These are phyloP conservation scores for Chrysoperla carnea DNA, from an alignment of 1,140 invertebrate genomes.

Conservation along the genomic window DNA sequence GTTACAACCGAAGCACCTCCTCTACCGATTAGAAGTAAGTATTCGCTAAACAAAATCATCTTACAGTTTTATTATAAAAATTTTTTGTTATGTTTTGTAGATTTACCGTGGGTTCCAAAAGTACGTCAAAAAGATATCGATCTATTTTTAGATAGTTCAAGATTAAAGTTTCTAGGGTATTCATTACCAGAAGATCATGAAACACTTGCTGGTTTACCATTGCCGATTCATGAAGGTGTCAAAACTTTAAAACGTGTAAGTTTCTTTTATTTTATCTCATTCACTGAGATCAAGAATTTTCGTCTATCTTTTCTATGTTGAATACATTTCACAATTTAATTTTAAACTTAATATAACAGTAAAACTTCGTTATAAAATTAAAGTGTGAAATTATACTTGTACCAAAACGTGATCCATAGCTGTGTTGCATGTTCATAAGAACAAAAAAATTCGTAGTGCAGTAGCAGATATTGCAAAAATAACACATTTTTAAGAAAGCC, in stretches of 20 bases:
- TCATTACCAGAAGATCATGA: conserved; percentile 66
- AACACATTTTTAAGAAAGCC: too few species aligned
- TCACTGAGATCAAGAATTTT: not conserved
- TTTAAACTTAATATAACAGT: too few species aligned
- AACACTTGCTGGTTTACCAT: conserved; percentile 80
- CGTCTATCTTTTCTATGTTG: too few species aligned
- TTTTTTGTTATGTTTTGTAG: conserved; percentile 16
- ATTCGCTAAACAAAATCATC: conserved; percentile 3
- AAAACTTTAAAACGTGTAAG: conserved; percentile 62
- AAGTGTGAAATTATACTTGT: too few species aligned
- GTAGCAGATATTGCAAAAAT: too few species aligned
- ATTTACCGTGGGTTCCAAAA: conserved; percentile 90
- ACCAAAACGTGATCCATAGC: too few species aligned
- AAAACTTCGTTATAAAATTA: too few species aligned
- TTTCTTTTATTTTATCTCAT: conserved; percentile 3
- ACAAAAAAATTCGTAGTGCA: too few species aligned
- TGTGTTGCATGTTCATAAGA: too few species aligned
- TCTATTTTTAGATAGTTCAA: conserved; percentile 73
- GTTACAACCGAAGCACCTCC: conserved; percentile 15
- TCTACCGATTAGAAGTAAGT: conserved; percentile 15
- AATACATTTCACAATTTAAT: too few species aligned
- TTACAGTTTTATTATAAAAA: not conserved
- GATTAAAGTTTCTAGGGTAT: conserved; percentile 92
- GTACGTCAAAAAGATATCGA: conserved; percentile 89
- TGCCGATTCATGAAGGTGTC: conserved; percentile 89